Evolutionary conservation across 2,888 invertebrate species (phyloP), one percentile per base, ranked within the genome.

Genomic region (Coecobrya sp.): DNA sequence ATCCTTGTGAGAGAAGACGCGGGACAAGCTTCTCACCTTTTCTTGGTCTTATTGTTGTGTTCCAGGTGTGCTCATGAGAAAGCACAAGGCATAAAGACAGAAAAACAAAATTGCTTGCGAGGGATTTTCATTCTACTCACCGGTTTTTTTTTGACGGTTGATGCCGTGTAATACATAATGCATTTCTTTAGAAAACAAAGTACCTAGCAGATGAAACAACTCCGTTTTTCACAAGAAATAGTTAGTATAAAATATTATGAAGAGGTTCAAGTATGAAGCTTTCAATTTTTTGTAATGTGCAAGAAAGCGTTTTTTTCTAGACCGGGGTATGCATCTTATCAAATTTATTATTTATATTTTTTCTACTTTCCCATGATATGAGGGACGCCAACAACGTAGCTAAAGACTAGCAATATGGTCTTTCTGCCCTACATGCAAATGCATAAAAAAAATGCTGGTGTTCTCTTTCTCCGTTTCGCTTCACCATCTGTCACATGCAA

Each of bases 11-110:
- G 62, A 82, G 82, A 82, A 30, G 59, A 82, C 82, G 82, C 82
- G 82, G 82, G 82, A 55, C 30, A 27, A 59, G 82, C 59, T 82
- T 82, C 62, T 82, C 82, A 59, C 82, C 82, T 62, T 82, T 82
- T 62, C 49, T 52, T 79, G 52, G 19, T 68, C 65, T 68, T 68
- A 68, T 68, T 68, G 30, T 27, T 52, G 25, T 36, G 55, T 52
- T 81, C 82, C 82, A 82, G 82, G 82, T 82, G 82, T 62, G 16
- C 49, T 42, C 55, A 55, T 55, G 82, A 59, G 55, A 82, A 82
- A 82, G 82, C 82, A 55, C 11, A 52, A 52, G 0, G n/a, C 1
- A 73, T 5, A 27, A 27, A 13, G 49, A 25, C 42, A 76, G 49
- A 42, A 42, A 76, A 45, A 1, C 4, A 16, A 68, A 68, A 36